These are phyloP conservation scores for Drosophila affinis DNA, from an alignment of 2,888 invertebrate genomes.

Conservation along the genomic window DNA sequence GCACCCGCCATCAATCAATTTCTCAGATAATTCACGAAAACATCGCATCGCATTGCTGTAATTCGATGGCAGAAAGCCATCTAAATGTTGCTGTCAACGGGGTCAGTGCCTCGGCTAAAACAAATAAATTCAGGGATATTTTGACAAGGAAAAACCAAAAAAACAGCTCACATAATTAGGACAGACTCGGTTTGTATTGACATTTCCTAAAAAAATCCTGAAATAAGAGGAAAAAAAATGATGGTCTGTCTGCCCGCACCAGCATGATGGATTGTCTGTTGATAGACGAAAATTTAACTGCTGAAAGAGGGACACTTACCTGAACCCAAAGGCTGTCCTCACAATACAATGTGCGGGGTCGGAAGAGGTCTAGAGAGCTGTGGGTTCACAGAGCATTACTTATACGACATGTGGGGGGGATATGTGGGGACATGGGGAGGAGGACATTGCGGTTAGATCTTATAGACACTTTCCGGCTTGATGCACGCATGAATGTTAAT, in stretches of 20 bases:
- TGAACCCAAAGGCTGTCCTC: neutral
- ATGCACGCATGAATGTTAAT: slow-evolving; percentile 72
- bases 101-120: slow-evolving; percentile 19
- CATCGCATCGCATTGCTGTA: slow-evolving; percentile 31
- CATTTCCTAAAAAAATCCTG: slow-evolving; percentile 6
- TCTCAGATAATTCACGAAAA: slow-evolving; percentile 57
- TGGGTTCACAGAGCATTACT: slow-evolving; percentile 45
- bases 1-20: slow-evolving; percentile 68
- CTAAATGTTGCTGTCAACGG: slow-evolving; percentile 8
- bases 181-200: slow-evolving; percentile 39
- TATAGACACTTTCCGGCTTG: slow-evolving; percentile 69
- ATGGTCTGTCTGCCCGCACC: slow-evolving; percentile 6
- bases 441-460: slow-evolving; percentile 57
- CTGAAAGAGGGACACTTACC: slow-evolving; percentile 18
- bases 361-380: slow-evolving; percentile 9
- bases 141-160: slow-evolving; percentile 3
- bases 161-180: slow-evolving; percentile 44
- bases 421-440: slow-evolving; percentile 37
- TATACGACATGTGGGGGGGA: slow-evolving; percentile 59
- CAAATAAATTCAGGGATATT: slow-evolving; percentile 30
- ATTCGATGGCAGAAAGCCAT: slow-evolving; percentile 52
- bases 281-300: slow-evolving; percentile 20
- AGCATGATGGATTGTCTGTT: slow-evolving; percentile 43
- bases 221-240: slow-evolving; percentile 13
- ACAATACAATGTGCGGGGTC: slow-evolving; percentile 10